Evolutionary conservation across 2,888 invertebrate species (phyloP).

Genomic region (Macrophya alboannulata): DNA sequence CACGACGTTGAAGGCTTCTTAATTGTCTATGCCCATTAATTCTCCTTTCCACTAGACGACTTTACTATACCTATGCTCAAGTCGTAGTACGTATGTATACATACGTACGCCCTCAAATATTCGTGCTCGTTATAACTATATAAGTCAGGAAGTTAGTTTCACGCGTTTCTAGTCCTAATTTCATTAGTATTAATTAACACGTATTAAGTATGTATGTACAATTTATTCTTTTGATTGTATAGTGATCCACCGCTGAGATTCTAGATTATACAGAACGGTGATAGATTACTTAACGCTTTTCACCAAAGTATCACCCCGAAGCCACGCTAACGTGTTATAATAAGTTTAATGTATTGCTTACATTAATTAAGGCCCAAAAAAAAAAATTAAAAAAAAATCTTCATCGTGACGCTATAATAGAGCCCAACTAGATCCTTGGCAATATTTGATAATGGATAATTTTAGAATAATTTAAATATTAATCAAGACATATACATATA

Average conservation of each 20-base stretch:
- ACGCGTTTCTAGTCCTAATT: constrained; percentile 7
- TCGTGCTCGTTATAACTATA: constrained; percentile 11
- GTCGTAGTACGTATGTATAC: no score
- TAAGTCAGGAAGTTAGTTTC: background rate
- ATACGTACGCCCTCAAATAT: background rate
- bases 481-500: background rate
- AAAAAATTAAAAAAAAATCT: constrained; percentile 3
- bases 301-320: background rate
- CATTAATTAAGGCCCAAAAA: background rate
- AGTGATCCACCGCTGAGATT: background rate
- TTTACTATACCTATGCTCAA: background rate
- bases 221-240: background rate
- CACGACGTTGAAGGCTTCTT: constrained; percentile 14
- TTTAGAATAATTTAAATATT: background rate
- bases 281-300: constrained; percentile 5
- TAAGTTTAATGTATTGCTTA: background rate
- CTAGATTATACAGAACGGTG: background rate
- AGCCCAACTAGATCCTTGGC: background rate
- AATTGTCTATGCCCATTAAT: background rate
- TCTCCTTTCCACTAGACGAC: background rate
- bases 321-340: background rate
- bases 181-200: constrained; percentile 25
- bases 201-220: background rate
- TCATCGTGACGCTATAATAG: background rate
- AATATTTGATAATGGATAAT: constrained; percentile 3